phyloP scores from a whole-genome alignment of 2,888 invertebrate genomes.

The Diarsia mendica region DNA sequence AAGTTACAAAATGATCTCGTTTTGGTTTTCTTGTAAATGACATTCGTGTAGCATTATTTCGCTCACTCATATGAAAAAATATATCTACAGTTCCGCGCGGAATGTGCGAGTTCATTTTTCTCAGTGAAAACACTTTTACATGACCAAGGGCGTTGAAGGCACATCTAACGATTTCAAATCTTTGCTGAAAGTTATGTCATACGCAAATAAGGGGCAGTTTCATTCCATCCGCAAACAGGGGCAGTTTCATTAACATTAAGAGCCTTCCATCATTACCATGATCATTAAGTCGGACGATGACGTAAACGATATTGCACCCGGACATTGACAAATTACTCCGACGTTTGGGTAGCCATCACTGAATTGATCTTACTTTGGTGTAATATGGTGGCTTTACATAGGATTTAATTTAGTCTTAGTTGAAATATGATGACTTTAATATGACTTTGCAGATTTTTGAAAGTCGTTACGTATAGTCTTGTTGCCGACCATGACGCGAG shows the following conservation, averaged over 20 bases:
- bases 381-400: conserved; percentile 1
- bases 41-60: background rate
- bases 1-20: background rate
- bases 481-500: background rate
- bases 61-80: background rate
- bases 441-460: background rate
- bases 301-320: conserved; percentile 52
- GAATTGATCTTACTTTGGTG: conserved; percentile 46
- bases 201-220: conserved; percentile 32
- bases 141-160: too few species aligned
- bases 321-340: conserved; percentile 58
- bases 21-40: background rate
- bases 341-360: conserved; percentile 45
- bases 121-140: background rate
- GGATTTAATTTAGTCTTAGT: conserved; percentile 7
- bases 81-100: background rate
- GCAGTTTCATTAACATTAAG: conserved; percentile 58
- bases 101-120: background rate
- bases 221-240: conserved; percentile 42
- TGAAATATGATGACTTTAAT: conserved; percentile 8
- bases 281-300: conserved; percentile 56
- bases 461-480: background rate
- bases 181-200: background rate
- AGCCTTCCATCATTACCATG: conserved; percentile 61
- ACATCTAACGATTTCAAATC: background rate